Percentiles rank a stretch among this genome's conserved stretches.
These are phyloP conservation scores for Gallinago nigripennis DNA, from an alignment of 2,797 vertebrate species.

Conservation along the genomic window DNA sequence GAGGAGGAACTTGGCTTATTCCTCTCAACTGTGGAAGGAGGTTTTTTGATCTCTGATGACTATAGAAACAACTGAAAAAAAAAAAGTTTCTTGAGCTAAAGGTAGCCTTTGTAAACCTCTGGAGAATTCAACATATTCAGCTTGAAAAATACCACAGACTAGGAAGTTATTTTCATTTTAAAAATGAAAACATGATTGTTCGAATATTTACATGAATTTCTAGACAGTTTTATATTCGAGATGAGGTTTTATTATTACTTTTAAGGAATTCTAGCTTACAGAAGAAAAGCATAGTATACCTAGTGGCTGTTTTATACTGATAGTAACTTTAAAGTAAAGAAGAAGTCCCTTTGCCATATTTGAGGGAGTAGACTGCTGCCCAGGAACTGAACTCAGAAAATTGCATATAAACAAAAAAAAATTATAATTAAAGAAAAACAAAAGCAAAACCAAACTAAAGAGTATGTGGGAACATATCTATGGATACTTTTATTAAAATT, in stretches of 20 bases:
- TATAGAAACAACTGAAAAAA: not conserved
- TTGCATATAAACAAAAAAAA: not conserved
- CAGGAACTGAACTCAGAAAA: not conserved
- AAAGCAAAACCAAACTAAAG: no score
- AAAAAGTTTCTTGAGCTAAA: not conserved
- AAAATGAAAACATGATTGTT: not conserved
- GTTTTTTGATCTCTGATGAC: not conserved
- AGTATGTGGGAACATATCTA: not conserved
- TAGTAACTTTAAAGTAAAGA: not conserved
- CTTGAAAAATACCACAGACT: not conserved
- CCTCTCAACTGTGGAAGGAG: not conserved
- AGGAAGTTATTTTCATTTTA: not conserved
- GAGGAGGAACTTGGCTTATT: not conserved
- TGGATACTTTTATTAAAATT: not conserved
- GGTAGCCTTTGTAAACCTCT: not conserved
- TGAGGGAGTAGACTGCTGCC: not conserved
- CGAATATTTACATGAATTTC: not conserved
- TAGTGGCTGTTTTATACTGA: not conserved
- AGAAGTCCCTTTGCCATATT: not conserved
- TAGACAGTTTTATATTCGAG: not conserved
- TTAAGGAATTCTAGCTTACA: not conserved
- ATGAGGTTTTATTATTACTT: not conserved
- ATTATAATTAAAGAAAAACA: not conserved
- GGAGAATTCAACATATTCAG: not conserved
- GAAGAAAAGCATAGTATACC: not conserved